Percentiles rank a stretch among this genome's conserved stretches.
phyloP scores from a whole-genome alignment of 2,797 vertebrate species.

The Hippoglossus hippoglossus region DNA sequence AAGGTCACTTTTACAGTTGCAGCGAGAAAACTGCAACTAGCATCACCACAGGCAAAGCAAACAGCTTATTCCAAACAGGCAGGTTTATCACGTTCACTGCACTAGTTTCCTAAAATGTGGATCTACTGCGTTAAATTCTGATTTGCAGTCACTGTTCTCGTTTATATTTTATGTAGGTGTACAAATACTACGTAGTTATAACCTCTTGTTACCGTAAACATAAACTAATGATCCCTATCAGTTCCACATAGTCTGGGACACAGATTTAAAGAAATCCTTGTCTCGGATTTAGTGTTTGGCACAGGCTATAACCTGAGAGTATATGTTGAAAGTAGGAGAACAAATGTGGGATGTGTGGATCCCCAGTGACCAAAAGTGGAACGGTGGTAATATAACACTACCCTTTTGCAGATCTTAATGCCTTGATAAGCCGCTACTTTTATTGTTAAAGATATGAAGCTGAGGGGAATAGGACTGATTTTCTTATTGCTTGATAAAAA shows the following conservation, averaged over 20 bases:
- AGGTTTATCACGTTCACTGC: no score
- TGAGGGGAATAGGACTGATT: conserved; percentile 16
- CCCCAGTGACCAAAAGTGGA: conserved; percentile 2
- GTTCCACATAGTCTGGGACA: not conserved
- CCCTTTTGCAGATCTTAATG: conserved; percentile 6
- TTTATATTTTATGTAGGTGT: conserved; percentile 1
- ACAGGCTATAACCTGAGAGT: conserved; percentile 14
- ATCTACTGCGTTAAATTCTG: not conserved
- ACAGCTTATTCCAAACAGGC: no score
- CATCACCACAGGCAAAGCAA: no score
- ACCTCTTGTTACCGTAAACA: not conserved
- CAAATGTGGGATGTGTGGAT: conserved; percentile 5
- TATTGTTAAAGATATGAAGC: conserved; percentile 23
- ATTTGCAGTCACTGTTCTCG: not conserved
- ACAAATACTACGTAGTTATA: conserved; percentile 3
- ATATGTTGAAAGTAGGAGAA: not conserved
- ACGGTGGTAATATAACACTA: conserved; percentile 9
- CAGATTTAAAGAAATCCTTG: conserved; percentile 3
- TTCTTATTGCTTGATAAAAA: conserved; percentile 11
- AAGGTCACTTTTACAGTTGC: no score
- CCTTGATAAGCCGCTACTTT: conserved; percentile 16
- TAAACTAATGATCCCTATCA: conserved; percentile 5
- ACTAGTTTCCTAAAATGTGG: conserved; percentile 4
- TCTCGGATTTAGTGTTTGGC: conserved; percentile 2
- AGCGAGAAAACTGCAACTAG: no score